Evolutionary conservation across 1,140 invertebrate species (phyloP).

Genomic region (Choristoneura fumiferana): DNA sequence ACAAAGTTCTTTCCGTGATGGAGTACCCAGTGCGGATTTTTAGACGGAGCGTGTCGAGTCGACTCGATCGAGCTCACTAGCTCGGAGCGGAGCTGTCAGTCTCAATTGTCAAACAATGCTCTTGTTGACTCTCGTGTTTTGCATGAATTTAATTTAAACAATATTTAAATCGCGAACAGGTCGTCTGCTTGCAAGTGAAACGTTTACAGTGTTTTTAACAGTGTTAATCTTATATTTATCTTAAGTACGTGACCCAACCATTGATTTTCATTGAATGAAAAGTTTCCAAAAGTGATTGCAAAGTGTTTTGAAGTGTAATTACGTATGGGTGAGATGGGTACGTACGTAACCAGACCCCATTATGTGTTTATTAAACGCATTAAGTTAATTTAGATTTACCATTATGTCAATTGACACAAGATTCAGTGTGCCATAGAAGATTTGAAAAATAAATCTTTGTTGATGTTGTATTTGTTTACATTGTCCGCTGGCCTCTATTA

Average conservation of each 20-base stretch:
- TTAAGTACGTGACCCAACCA: too few species aligned
- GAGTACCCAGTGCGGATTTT: not conserved
- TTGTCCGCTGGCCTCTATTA: too few species aligned
- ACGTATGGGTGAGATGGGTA: not conserved
- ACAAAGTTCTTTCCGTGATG: slow-evolving; percentile 7
- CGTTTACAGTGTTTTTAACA: too few species aligned
- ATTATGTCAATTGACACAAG: not conserved
- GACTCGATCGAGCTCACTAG: not conserved
- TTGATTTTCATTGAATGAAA: too few species aligned
- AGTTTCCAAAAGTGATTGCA: slow-evolving; percentile 10
- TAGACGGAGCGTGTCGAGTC: not conserved
- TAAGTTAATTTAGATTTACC: not conserved
- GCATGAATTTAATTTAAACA: not conserved
- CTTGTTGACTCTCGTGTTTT: slow-evolving; percentile 16
- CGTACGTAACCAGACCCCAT: slow-evolving; percentile 1
- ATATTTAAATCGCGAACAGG: not conserved
- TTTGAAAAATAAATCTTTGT: too few species aligned
- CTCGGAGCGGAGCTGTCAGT: slow-evolving; percentile 4
- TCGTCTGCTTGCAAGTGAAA: not conserved
- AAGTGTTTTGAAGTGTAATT: slow-evolving; percentile 9
- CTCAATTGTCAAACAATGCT: slow-evolving; percentile 11
- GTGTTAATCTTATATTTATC: too few species aligned
- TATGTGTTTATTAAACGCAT: not conserved
- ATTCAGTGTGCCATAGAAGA: too few species aligned
- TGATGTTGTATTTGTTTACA: too few species aligned